Evolutionary conservation across 2,888 invertebrate species (phyloP).

Genomic region (Meloe dianella): DNA sequence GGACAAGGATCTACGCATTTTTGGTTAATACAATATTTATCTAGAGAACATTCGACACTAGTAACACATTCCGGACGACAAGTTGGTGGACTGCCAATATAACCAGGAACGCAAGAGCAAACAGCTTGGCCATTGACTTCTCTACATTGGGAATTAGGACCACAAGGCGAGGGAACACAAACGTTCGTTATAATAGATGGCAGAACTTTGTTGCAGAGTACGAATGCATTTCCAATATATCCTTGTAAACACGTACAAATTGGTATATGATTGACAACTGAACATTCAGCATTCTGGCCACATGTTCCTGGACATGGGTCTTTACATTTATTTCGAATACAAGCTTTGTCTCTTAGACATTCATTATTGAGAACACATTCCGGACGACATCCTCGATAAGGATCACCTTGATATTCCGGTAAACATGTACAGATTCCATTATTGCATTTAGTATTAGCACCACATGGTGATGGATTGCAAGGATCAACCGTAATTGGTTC

Average conservation of each 20-base stretch:
- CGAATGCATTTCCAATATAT: slow-evolving; percentile 75
- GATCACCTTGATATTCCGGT: slow-evolving; percentile 73
- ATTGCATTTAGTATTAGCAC: slow-evolving; percentile 67
- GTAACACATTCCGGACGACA: slow-evolving; percentile 78
- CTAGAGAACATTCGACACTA: slow-evolving; percentile 63
- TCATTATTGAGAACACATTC: slow-evolving; percentile 78
- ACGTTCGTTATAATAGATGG: slow-evolving; percentile 52
- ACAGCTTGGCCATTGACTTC: slow-evolving; percentile 70
- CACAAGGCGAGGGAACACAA: slow-evolving; percentile 66
- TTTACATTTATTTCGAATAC: slow-evolving; percentile 71
- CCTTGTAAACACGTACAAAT: slow-evolving; percentile 76
- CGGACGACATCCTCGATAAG: slow-evolving; percentile 72
- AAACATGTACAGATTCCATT: slow-evolving; percentile 75
- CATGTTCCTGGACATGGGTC: slow-evolving; percentile 80
- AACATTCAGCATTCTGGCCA: slow-evolving; percentile 75
- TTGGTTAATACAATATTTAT: slow-evolving; percentile 61
- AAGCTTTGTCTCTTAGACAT: slow-evolving; percentile 72
- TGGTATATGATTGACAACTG: slow-evolving; percentile 77
- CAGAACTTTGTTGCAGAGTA: slow-evolving; percentile 63
- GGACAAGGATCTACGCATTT: slow-evolving; percentile 75
- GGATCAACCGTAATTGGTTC: slow-evolving; percentile 54
- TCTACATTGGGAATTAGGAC: slow-evolving; percentile 76
- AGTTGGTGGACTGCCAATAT: slow-evolving; percentile 72
- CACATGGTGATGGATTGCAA: slow-evolving; percentile 73
- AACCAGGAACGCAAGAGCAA: slow-evolving; percentile 74